Percentiles rank a stretch among this genome's conserved stretches.
Evolutionary conservation across 37 sponge, comb jelly and placozoan species (phyloP).

Genomic region (Hormiphora californensis): DNA sequence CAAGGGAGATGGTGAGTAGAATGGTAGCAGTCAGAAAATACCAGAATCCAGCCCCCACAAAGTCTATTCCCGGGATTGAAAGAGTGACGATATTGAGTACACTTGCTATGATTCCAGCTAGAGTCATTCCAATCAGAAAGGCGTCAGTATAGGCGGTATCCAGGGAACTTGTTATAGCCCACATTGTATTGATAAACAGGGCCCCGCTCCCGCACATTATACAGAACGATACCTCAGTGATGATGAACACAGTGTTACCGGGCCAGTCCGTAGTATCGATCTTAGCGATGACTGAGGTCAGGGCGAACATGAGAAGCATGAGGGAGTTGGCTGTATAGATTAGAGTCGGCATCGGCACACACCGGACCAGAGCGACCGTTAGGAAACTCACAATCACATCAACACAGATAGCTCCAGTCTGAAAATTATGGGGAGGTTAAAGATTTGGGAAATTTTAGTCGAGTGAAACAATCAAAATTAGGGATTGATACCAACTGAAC

Average conservation of each 20-base stretch:
- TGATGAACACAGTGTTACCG: neutral
- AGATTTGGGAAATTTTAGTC: no score
- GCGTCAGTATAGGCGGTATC: constrained; percentile 28
- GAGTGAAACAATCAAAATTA: no score
- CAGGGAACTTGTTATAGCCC: constrained; percentile 32
- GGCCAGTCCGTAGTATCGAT: neutral
- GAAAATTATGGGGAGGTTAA: no score
- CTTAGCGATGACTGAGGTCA: constrained; percentile 20
- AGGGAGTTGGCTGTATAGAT: constrained; percentile 10
- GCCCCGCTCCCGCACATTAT: constrained; percentile 46
- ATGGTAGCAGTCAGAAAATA: constrained; percentile 7
- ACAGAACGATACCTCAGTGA: constrained; percentile 21
- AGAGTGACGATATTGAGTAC: constrained; percentile 28
- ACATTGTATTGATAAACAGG: constrained; percentile 46
- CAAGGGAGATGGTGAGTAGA: neutral
- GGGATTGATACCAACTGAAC: no score
- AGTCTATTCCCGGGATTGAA: constrained; percentile 52
- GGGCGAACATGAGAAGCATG: constrained; percentile 12
- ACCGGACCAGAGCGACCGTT: constrained; percentile 14
- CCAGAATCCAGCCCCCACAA: constrained; percentile 48
- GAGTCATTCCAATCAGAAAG: constrained; percentile 33
- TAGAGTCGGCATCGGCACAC: neutral
- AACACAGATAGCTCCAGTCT: constrained; percentile 35
- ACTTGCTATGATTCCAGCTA: constrained; percentile 20
- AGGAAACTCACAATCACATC: constrained; percentile 33